Evolutionary conservation across 2,888 invertebrate species (phyloP).

Genomic region (Erynnis tages): DNA sequence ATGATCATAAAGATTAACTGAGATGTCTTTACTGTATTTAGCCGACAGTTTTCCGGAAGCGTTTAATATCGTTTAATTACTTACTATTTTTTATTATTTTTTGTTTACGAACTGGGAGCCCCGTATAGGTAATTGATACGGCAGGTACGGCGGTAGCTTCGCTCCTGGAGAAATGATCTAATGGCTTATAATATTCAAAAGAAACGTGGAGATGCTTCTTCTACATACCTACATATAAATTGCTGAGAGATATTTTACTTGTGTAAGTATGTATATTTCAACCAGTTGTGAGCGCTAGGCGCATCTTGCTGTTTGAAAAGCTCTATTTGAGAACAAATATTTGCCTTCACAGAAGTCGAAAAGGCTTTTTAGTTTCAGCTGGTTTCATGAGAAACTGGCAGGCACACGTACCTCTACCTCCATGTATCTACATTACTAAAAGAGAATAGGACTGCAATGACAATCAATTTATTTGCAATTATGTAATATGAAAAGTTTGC

Average conservation of each 20-base stretch:
- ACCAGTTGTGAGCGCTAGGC: background rate
- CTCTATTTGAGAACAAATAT: slow-evolving; percentile 14
- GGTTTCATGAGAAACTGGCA: background rate
- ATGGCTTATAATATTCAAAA: no score
- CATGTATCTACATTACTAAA: no score
- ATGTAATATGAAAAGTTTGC: no score
- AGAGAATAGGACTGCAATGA: no score
- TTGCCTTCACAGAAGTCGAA: slow-evolving; percentile 11
- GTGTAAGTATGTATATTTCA: background rate
- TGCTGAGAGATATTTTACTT: background rate
- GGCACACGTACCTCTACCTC: background rate
- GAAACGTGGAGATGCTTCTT: no score
- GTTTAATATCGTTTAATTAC: slow-evolving; percentile 7
- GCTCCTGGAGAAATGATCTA: no score
- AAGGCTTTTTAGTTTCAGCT: slow-evolving; percentile 9
- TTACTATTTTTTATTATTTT: no score
- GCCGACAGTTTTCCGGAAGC: background rate
- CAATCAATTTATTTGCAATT: no score
- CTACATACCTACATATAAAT: no score
- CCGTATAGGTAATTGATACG: no score
- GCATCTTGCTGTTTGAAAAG: background rate
- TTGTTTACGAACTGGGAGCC: no score
- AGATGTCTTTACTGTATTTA: background rate
- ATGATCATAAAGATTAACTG: background rate
- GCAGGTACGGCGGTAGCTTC: no score